Evolutionary conservation across 2,797 vertebrate species (phyloP).

Genomic region (Alcedo atthis): DNA sequence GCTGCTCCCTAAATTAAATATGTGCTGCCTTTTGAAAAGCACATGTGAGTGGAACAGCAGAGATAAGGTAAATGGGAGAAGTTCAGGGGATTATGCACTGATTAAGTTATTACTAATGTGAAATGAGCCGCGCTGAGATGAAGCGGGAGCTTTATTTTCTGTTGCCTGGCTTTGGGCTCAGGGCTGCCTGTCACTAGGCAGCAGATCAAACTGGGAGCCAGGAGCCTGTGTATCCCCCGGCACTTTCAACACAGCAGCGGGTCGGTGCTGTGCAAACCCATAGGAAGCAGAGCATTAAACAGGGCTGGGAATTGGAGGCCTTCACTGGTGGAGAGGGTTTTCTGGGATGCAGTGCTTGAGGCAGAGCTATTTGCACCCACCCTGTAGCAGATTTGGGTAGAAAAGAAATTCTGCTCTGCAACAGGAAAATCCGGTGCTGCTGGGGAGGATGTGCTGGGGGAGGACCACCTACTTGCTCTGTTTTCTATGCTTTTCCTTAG

Average conservation of each 20-base stretch:
- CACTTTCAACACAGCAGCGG: background rate
- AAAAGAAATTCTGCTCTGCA: background rate
- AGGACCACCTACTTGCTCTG: background rate
- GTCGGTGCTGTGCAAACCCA: background rate
- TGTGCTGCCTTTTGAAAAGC: background rate
- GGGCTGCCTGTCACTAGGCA: background rate
- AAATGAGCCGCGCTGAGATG: conserved; percentile 34
- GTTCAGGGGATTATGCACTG: conserved; percentile 56
- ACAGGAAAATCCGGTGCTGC: background rate
- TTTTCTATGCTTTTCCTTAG: background rate
- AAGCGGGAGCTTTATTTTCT: conserved; percentile 50
- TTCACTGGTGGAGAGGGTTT: background rate
- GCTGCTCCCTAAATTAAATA: conserved; percentile 38
- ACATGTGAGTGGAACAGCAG: background rate
- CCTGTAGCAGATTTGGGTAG: background rate
- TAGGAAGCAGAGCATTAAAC: background rate
- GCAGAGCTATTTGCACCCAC: background rate
- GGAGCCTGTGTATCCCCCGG: background rate
- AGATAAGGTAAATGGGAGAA: conserved; percentile 36
- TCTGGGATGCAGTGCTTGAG: background rate
- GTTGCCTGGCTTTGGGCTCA: background rate
- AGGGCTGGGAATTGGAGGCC: background rate
- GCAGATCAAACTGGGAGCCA: background rate
- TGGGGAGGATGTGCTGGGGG: background rate
- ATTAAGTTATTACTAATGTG: conserved; percentile 48